Conservation (phyloP, 2,113 vertebrate genomes). For the Brachirus orientalis region DNA sequence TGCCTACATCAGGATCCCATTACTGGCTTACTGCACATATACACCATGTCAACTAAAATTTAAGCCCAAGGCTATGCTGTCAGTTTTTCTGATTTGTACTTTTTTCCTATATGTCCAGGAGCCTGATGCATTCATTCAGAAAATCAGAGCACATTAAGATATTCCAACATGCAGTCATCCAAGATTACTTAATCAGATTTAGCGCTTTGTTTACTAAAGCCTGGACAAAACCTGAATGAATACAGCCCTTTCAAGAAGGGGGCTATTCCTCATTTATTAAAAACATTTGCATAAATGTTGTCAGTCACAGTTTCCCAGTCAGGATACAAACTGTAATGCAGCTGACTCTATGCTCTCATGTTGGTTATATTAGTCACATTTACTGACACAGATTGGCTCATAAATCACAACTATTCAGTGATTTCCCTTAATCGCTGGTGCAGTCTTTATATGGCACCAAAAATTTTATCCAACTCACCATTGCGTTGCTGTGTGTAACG, state of each 20-base stretch:
- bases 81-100: constrained; percentile 60
- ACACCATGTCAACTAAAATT: constrained; percentile 57
- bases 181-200: constrained; percentile 43
- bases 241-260: constrained; percentile 30
- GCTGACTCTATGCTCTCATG: neutral
- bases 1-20: constrained; percentile 67
- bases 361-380: constrained; percentile 38
- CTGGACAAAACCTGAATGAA: constrained; percentile 19
- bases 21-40: constrained; percentile 51
- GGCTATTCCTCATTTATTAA: constrained; percentile 35
- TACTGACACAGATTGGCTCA: constrained; percentile 54
- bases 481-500: constrained; percentile 58
- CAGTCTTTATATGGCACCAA: too few species aligned
- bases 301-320: constrained; percentile 35
- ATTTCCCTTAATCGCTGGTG: constrained; percentile 62
- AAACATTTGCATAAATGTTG: constrained; percentile 25
- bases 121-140: constrained; percentile 32
- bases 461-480: constrained; percentile 58
- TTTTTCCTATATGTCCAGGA: constrained; percentile 45
- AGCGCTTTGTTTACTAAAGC: constrained; percentile 34
- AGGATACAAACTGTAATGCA: constrained; percentile 5
- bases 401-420: constrained; percentile 63
- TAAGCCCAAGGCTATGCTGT: constrained; percentile 45
- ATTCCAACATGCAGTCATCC: constrained; percentile 39
- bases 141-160: constrained; percentile 42